Evolutionary conservation across 1,140 invertebrate genomes (phyloP), one percentile per base, ranked within the genome.

Genomic region (Drosophila tropicalis): DNA sequence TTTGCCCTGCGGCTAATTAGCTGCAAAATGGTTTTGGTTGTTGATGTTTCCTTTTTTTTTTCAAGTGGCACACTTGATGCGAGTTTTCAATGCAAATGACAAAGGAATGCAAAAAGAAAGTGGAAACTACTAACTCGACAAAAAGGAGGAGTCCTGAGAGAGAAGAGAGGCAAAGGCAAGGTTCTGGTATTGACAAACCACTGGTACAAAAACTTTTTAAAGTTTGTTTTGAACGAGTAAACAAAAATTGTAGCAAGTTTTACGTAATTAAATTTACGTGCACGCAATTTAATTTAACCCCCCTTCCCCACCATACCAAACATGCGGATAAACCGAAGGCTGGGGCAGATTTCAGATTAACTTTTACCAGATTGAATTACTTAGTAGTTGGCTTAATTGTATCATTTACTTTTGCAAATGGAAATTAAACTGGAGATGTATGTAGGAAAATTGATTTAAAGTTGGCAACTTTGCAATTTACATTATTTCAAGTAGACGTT

Each of bases 181-280:
- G 9, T 6, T n/a, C 54, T 68, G 67, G 79, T 83, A 86, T 82
- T 83, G 76, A 89, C 76, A 89, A 87, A 64, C 67, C 82, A 25
- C 55, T 32, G 68, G 66, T 60, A 51, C 44, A 51, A 22, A 85
- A 86, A 85, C 75, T 62, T 84, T 87, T 78, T 89, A 89, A 87
- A 87, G 83, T 87, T 87, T 84, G 83, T 87, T 87, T 63, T 89
- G 83, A 89, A 72, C 84, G 68, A 90, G 84, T 87, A 87, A 87
- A 87, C 83, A 87, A 87, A 83, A 80, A 84, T 85, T 84, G 56
- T 39, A 69, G 32, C 60, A 89, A 87, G 84, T 81, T 89, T 76
- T 76, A 87, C 63, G 76, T 87, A 87, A 87, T 87, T 87, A 77
- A 87, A 87, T 87, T 84, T 84, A 84, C 80, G 56, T 74, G 83